Evolutionary conservation across 35 echinoderm and acorn worm genomes (phyloP).

Genomic region (Chiridota heheva): DNA sequence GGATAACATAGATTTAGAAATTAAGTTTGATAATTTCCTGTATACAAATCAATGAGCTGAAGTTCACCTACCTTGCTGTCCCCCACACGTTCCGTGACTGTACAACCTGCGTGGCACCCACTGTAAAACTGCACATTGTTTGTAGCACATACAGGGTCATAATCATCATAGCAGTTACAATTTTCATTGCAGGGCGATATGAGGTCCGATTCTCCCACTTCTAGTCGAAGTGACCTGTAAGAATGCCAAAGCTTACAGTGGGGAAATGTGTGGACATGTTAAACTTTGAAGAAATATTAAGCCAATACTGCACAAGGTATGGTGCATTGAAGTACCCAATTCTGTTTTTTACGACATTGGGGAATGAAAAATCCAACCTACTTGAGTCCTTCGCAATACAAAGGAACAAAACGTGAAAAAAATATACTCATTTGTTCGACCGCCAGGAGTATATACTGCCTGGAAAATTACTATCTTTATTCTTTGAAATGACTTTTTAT

Average conservation of each 20-base stretch:
- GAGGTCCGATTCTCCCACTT: slow-evolving; percentile 42
- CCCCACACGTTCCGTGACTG: background rate
- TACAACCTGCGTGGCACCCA: slow-evolving; percentile 71
- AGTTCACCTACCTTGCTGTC: slow-evolving; percentile 38
- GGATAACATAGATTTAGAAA: background rate
- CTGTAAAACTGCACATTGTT: slow-evolving; percentile 77
- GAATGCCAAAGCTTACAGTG: background rate
- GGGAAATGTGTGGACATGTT: background rate
- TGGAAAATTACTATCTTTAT: background rate
- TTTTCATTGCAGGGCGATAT: slow-evolving; percentile 48
- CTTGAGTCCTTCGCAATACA: too few species aligned
- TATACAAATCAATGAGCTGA: background rate
- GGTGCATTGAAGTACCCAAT: too few species aligned
- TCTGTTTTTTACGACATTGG: background rate
- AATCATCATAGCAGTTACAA: slow-evolving; percentile 54
- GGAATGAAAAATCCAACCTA: background rate
- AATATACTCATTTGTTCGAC: background rate
- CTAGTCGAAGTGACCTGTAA: background rate
- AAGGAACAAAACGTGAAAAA: too few species aligned
- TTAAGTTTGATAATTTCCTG: background rate
- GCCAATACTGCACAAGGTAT: background rate
- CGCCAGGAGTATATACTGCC: background rate
- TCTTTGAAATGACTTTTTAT: background rate
- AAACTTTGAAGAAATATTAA: background rate
- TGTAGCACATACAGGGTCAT: slow-evolving; percentile 75